Percentiles rank a stretch among this genome's conserved stretches.
These are phyloP conservation scores for Dasysyrphus albostriatus DNA, from an alignment of 2,888 invertebrate genomes.

Conservation along the genomic window DNA sequence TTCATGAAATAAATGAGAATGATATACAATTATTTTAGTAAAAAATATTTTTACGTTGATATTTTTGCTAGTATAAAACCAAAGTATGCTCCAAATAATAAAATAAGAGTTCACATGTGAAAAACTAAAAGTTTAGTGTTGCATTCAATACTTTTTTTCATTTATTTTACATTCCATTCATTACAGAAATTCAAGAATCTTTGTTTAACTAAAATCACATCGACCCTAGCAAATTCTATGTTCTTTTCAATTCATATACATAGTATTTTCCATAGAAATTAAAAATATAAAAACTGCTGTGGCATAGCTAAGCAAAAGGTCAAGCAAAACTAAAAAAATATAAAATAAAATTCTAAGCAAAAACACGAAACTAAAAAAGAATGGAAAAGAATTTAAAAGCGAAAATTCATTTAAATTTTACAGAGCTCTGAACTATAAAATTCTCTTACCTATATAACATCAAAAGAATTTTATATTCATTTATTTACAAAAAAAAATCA, in stretches of 20 bases:
- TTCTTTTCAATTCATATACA: not conserved
- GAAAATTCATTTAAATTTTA: slow-evolving; percentile 61
- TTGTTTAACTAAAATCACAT: not conserved
- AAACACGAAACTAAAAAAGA: not conserved
- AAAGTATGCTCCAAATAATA: too few relatives aligned
- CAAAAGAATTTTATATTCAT: slow-evolving; percentile 22
- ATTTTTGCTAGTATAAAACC: too few relatives aligned
- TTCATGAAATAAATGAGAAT: too few relatives aligned
- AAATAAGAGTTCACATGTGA: too few relatives aligned
- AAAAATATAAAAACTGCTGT: not conserved
- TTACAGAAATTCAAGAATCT: not conserved
- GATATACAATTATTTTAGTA: too few relatives aligned
- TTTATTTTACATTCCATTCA: not conserved
- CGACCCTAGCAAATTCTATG: not conserved
- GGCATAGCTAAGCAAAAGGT: slow-evolving; percentile 47
- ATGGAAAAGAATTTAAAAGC: slow-evolving; percentile 29
- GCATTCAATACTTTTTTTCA: not conserved
- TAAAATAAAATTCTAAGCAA: not conserved
- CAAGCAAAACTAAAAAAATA: slow-evolving; percentile 51
- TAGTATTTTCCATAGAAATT: not conserved
- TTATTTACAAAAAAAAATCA: slow-evolving; percentile 20
- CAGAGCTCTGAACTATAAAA: slow-evolving; percentile 45
- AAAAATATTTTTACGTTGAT: too few relatives aligned
- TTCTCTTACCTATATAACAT: slow-evolving; percentile 8
- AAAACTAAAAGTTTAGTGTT: not conserved